phyloP scores from a whole-genome alignment of 2,113 vertebrate genomes.

The Recurvirostra avosetta region DNA sequence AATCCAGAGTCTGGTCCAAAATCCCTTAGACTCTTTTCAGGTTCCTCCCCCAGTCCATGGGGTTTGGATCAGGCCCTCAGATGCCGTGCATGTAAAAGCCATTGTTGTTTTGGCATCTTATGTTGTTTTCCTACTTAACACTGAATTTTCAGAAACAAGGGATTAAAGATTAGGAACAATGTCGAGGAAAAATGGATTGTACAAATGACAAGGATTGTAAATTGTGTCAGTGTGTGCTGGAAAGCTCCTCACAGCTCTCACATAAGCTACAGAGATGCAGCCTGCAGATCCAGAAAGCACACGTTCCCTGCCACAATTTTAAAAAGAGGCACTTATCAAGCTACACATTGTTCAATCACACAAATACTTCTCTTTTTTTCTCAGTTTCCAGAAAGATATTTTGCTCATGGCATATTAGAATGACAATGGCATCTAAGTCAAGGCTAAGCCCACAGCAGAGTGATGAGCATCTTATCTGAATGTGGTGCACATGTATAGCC shows the following conservation, averaged over 20 bases:
- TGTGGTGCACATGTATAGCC: not conserved
- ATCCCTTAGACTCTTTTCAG: not conserved
- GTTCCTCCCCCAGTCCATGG: not conserved
- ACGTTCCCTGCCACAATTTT: slow-evolving; percentile 5
- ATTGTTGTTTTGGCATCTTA: not conserved
- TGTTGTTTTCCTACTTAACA: not conserved
- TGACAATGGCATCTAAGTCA: slow-evolving; percentile 45
- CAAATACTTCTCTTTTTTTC: slow-evolving; percentile 11
- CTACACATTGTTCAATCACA: slow-evolving; percentile 5
- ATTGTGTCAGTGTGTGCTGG: not conserved
- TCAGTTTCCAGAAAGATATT: slow-evolving; percentile 47
- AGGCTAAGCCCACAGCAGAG: slow-evolving; percentile 47
- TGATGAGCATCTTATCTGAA: slow-evolving; percentile 33
- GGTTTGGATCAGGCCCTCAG: not conserved
- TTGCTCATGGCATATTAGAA: slow-evolving; percentile 60
- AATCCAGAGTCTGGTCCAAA: not conserved
- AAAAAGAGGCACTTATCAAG: slow-evolving; percentile 55
- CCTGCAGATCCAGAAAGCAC: slow-evolving; percentile 24
- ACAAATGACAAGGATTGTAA: slow-evolving; percentile 13
- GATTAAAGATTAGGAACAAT: slow-evolving; percentile 32
- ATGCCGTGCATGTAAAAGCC: not conserved
- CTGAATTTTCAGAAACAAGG: not conserved
- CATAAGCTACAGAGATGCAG: not conserved
- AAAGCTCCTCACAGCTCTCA: slow-evolving; percentile 23
- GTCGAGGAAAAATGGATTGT: not conserved